Evolutionary conservation across 1,140 invertebrate species (phyloP), one percentile per base, ranked within the genome.

Genomic region (Plutomurus gul): DNA sequence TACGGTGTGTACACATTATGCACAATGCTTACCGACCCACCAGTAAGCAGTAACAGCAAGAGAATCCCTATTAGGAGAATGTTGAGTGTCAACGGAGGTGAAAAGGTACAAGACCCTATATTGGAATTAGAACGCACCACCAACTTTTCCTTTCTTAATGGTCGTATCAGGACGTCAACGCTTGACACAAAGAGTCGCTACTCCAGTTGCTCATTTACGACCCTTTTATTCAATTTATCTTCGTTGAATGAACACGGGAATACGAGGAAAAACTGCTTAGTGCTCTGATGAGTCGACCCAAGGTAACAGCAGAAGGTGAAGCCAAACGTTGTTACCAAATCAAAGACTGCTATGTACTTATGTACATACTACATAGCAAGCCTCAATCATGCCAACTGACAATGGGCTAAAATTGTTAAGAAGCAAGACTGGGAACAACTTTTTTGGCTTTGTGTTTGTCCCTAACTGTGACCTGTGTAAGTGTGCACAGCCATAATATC

Each of bases 221-320:
- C 56, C 56, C 56, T 36, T 65, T 65, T 65, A 65, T 65, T 36
- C 56, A n/a, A 65, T 65, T 65, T 65, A 65, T 65, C 56, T 33
- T 30, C 36, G 30, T n/a, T 65, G 56, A 65, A 65, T 30, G 56
- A 33, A 30, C 56, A 13, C 25, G 20, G 20, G n/a, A 49, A 5
- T 18, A 4, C 7, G 13, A 4, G 11, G 27, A 51, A 49, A 51
- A 65, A 6, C 27, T 13, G 30, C 51, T n/a, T 27, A 33, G 47
- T 22, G 27, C 56, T n/a, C n/a, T n/a, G n/a, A n/a, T n/a, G n/a
- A n/a, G n/a, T n/a, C n/a, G n/a, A 65, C 56, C 16, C 13, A 33
- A n/a, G 27, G 4, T 16, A n/a, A 30, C n/a, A 65, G 30, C 30
- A 33, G 27, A 27, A 11, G 56, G 56, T 65, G 22, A n/a, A n/a